phyloP scores from a whole-genome alignment of 2,888 invertebrate species.

The Gortyna flavago region DNA sequence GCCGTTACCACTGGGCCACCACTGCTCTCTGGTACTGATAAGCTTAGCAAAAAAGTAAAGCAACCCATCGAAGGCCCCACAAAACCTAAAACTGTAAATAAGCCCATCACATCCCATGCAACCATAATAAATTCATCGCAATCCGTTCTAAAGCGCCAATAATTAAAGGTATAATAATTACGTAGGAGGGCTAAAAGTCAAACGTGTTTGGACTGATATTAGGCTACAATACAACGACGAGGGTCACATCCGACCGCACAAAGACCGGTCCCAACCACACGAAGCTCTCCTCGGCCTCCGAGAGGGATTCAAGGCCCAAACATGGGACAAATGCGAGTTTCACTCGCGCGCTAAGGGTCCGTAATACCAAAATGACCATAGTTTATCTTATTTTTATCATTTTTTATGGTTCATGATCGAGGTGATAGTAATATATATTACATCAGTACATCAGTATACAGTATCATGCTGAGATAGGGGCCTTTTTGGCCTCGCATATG shows the following conservation, averaged over 20 bases:
- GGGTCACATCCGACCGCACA: slow-evolving; percentile 74
- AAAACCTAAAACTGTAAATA: slow-evolving; percentile 54
- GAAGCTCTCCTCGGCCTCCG: slow-evolving; percentile 48
- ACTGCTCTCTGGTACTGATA: too few species aligned
- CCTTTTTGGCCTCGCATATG: neutral
- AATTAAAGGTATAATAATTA: slow-evolving; percentile 73
- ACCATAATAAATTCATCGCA: slow-evolving; percentile 55
- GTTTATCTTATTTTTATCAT: neutral
- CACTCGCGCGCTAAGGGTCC: neutral
- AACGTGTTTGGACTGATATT: slow-evolving; percentile 75
- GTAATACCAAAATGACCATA: neutral
- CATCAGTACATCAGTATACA: too few species aligned
- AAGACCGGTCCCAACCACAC: slow-evolving; percentile 77
- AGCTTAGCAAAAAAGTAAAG: slow-evolving; percentile 9
- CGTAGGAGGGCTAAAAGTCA: slow-evolving; percentile 73
- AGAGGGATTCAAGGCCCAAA: slow-evolving; percentile 40
- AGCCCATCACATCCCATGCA: slow-evolving; percentile 33
- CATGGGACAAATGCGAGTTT: neutral
- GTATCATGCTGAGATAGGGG: neutral
- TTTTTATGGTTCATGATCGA: neutral
- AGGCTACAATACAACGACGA: slow-evolving; percentile 66
- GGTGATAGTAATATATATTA: neutral
- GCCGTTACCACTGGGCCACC: too few species aligned
- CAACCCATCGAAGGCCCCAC: neutral
- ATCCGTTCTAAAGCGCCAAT: slow-evolving; percentile 59